These are phyloP conservation scores for Nerophis lumbriciformis DNA, from an alignment of 2,113 vertebrate genomes.

Conservation along the genomic window DNA sequence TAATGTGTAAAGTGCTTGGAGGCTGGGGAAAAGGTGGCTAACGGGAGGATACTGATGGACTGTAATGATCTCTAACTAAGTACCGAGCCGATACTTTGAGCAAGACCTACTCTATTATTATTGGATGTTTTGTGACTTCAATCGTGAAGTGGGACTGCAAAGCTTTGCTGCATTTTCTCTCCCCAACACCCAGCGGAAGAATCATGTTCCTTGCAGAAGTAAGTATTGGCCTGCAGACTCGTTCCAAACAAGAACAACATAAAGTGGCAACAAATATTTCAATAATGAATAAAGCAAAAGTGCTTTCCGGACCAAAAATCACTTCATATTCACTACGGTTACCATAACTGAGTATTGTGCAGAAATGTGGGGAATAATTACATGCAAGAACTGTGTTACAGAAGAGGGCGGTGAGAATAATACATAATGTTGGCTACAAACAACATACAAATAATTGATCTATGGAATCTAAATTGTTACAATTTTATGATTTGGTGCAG, in stretches of 20 bases:
- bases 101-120: constrained; percentile 1
- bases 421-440: too few relatives aligned
- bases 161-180: background rate
- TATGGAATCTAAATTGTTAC: too few relatives aligned
- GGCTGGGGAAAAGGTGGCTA: constrained; percentile 2
- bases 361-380: too few relatives aligned
- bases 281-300: too few relatives aligned
- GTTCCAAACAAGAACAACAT: constrained; percentile 9
- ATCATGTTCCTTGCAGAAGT: background rate
- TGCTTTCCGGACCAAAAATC: too few relatives aligned
- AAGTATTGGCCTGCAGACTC: background rate
- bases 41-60: constrained; percentile 11
- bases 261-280: too few relatives aligned
- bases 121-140: constrained; percentile 11
- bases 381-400: too few relatives aligned
- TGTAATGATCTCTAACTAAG: constrained; percentile 4
- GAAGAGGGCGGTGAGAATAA: too few relatives aligned
- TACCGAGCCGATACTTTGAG: background rate
- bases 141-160: constrained; percentile 10
- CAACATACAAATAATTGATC: too few relatives aligned
- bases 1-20: background rate
- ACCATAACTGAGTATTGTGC: too few relatives aligned
- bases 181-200: background rate
- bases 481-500: too few relatives aligned
- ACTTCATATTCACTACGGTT: too few relatives aligned